These are phyloP conservation scores for Gymnorhina tibicen DNA, from an alignment of 2,113 vertebrate genomes.

Conservation along the genomic window DNA sequence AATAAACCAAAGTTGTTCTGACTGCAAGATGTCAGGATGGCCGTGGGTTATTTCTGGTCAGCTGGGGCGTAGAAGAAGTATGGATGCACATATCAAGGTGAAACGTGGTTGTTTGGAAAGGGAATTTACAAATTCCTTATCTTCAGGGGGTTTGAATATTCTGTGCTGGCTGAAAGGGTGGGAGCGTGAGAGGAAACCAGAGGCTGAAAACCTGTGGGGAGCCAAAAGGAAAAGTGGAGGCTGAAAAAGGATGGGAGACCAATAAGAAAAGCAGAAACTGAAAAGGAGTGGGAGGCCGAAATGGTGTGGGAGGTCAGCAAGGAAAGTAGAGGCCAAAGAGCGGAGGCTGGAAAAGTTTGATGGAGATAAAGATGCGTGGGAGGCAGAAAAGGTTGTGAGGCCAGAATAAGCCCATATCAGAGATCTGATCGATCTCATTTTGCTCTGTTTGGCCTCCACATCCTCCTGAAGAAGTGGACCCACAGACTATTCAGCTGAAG, in stretches of 20 bases:
- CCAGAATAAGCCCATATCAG: not conserved
- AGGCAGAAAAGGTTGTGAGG: not conserved
- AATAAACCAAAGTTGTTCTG: not conserved
- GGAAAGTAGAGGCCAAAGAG: not conserved
- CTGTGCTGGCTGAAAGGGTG: not conserved
- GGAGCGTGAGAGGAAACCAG: not conserved
- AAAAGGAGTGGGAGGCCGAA: not conserved
- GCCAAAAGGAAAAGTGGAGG: not conserved
- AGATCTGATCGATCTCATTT: not conserved
- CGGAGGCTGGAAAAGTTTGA: not conserved
- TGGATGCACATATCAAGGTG: not conserved
- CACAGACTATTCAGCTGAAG: not conserved
- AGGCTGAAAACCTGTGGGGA: not conserved
- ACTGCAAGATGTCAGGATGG: not conserved
- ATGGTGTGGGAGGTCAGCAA: not conserved
- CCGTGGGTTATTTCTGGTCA: not conserved
- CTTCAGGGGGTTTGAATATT: not conserved
- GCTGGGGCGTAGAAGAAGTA: not conserved
- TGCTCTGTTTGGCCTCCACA: not conserved
- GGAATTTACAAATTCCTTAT: not conserved
- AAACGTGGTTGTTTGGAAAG: not conserved
- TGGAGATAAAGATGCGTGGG: not conserved
- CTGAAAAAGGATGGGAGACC: not conserved
- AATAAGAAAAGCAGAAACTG: not conserved
- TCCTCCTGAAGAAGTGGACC: not conserved